These are phyloP conservation scores for Ischnura elegans DNA, from an alignment of 2,888 invertebrate species.

Conservation along the genomic window DNA sequence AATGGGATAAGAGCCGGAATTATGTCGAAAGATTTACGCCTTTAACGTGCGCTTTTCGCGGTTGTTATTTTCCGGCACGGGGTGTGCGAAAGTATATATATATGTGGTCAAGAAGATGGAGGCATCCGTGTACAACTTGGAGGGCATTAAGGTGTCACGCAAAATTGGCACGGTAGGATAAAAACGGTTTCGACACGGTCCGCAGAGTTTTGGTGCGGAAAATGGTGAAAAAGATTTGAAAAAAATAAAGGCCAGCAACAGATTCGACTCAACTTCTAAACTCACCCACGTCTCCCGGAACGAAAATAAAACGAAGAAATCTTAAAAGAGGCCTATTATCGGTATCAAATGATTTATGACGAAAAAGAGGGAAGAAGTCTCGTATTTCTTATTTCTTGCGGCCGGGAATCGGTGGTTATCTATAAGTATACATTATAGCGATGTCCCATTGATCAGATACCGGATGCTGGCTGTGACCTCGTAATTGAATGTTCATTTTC, in stretches of 20 bases:
- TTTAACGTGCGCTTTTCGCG: neutral
- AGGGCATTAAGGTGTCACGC: neutral
- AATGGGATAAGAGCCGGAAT: conserved; percentile 21
- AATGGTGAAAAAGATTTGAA: neutral
- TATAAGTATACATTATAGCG: conserved; percentile 16
- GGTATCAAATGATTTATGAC: conserved; percentile 29
- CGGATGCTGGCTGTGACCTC: neutral
- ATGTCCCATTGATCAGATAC: conserved; percentile 31
- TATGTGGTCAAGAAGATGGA: neutral
- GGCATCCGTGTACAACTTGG: neutral
- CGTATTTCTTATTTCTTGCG: too few species aligned
- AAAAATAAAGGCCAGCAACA: neutral
- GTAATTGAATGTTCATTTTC: conserved; percentile 20
- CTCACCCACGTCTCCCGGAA: neutral
- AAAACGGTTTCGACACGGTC: neutral
- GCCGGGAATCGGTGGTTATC: neutral
- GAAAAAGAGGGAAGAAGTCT: neutral
- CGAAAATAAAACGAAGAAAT: neutral
- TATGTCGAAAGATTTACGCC: conserved; percentile 6
- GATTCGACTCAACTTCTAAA: neutral
- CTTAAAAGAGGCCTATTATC: neutral
- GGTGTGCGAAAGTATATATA: neutral
- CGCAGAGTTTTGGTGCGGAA: neutral
- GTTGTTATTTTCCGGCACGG: neutral
- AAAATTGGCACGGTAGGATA: neutral